Conservation (phyloP, 2,113 vertebrate species). For the Dermatemys mawii region DNA sequence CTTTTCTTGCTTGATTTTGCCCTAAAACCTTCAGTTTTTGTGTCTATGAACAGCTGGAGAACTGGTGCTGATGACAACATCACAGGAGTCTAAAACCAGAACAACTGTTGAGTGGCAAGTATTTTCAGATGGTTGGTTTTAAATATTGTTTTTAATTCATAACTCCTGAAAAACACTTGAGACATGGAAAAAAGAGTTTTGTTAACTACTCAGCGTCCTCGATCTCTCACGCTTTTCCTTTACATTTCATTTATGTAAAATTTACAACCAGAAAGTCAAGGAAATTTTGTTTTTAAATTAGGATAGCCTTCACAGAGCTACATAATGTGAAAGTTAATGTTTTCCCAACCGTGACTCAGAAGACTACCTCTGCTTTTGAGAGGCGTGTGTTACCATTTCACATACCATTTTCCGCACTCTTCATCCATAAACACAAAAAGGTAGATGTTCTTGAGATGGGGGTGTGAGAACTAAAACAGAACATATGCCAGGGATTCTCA, state of each 20-base stretch:
- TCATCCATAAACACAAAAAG: not conserved
- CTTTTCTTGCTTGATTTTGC: not conserved
- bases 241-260: not conserved
- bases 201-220: accelerated
- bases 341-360: not conserved
- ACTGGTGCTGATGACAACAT: not conserved
- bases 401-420: not conserved
- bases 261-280: not conserved
- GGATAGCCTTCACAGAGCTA: not conserved
- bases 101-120: accelerated
- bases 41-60: not conserved
- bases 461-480: not conserved
- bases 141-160: not conserved
- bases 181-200: not conserved
- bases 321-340: not conserved
- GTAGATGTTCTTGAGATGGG: not conserved
- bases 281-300: not conserved
- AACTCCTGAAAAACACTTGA: not conserved
- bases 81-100: not conserved
- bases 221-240: not conserved
- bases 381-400: not conserved
- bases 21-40: not conserved
- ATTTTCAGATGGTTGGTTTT: not conserved
- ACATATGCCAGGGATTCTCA: not conserved
- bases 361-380: not conserved